These are phyloP conservation scores for Helogale parvula DNA, from an alignment of 2,113 vertebrate genomes.

Conservation along the genomic window DNA sequence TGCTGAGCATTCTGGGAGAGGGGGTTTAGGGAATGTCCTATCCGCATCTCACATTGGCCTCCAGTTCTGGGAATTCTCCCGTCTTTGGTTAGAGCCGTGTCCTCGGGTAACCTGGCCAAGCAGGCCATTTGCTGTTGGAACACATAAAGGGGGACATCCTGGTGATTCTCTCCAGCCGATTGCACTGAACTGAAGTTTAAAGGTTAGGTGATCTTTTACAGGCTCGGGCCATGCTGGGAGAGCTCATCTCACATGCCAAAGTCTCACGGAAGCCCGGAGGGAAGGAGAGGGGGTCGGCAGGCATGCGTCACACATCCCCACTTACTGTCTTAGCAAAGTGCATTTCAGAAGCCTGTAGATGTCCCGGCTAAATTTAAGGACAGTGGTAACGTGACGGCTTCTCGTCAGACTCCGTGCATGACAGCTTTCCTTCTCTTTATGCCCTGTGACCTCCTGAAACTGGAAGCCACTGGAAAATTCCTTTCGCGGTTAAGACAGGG, in stretches of 20 bases:
- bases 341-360: neutral
- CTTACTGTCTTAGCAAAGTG: neutral
- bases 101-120: constrained; percentile 58
- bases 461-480: constrained; percentile 64
- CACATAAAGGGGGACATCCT: neutral
- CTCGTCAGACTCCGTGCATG: neutral
- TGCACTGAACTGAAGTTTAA: neutral
- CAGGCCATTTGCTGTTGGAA: neutral
- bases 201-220: neutral
- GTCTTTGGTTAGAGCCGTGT: neutral
- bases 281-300: neutral
- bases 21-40: neutral
- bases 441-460: constrained; percentile 46
- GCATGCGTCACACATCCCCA: neutral
- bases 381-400: neutral
- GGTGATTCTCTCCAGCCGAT: neutral
- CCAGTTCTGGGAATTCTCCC: constrained; percentile 41
- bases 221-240: neutral
- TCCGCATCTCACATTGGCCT: neutral
- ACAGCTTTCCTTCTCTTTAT: constrained; percentile 40
- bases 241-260: neutral
- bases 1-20: neutral
- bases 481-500: constrained; percentile 17
- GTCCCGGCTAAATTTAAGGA: neutral
- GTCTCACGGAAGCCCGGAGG: neutral